Evolutionary conservation across 2,113 vertebrate genomes (phyloP), one percentile per base, ranked within the genome.

Genomic region (Psettodes erumei): DNA sequence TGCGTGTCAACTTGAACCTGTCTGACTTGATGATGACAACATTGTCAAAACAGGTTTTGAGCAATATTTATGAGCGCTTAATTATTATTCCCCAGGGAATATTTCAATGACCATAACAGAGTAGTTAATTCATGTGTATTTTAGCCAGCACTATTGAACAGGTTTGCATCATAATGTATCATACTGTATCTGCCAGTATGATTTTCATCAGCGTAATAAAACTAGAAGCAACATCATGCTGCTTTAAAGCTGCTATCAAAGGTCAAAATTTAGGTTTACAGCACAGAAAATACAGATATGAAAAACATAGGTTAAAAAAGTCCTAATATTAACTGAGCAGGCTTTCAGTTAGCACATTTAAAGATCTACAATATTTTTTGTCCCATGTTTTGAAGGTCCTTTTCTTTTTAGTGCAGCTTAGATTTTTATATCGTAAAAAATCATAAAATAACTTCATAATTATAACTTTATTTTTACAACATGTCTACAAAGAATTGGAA

Each of bases 1-100:
- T 64, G n/a, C 18, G 23, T 19, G 19, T 23, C 54, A 60, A 30
- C 9, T 47, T 25, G 59, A 1, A 38, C 4, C 16, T 47, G 28
- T 64, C 53, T 60, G 35, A 64, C 32, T 67, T 72, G n/a, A 59
- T 27, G 9, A 30, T 12, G 33, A 38, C 45, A 38, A 27, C 16
- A 35, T n/a, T 16, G n/a, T 21, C 66, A 48, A 48, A 33, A 4
- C 27, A 10, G 47, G 38, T n/a, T 55, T 37, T 25, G 35, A 35
- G 11, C 6, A 23, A 18, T 43, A 25, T 42, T 23, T 11, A 23
- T 65, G 62, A 48, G 19, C 19, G 19, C 16, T 23, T 13, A 0
- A 28, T 3, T 27, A 51, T 25, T 50, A n/a, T 66, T 30, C 21
- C 19, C 50, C 2, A 7, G 37, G 28, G 38, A 69, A 32, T 23